A percentile compares a stretch with the other conserved stretches of the same genome.
Evolutionary conservation across 1,140 invertebrate species (phyloP).

Genomic region (Paraescarpia echinospica): DNA sequence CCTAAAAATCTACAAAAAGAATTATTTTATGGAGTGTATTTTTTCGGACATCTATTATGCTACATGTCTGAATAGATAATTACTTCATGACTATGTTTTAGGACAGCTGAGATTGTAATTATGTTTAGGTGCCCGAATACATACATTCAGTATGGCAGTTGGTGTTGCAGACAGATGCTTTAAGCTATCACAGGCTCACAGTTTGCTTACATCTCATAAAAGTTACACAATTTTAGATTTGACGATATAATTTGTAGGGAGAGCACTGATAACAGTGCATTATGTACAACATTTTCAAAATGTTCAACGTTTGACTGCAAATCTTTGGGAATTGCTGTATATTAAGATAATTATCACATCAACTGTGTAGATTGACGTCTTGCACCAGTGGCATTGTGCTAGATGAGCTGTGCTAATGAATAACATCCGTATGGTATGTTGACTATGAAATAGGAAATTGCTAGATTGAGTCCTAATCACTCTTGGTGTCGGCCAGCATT

Average conservation of each 20-base stretch:
- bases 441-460: background rate
- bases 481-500: too few species aligned
- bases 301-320: background rate
- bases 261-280: background rate
- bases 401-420: background rate
- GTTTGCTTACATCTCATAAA: background rate
- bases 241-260: background rate
- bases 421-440: background rate
- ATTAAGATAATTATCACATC: background rate
- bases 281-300: background rate
- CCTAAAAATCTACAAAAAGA: too few species aligned
- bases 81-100: too few species aligned
- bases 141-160: background rate
- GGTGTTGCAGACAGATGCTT: background rate
- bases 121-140: too few species aligned
- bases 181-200: background rate
- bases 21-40: too few species aligned
- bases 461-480: background rate
- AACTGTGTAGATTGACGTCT: background rate
- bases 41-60: too few species aligned
- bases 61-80: too few species aligned
- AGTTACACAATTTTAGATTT: background rate
- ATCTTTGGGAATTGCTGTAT: background rate
- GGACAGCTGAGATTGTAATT: too few species aligned
- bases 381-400: background rate